Evolutionary conservation across 2,797 vertebrate species (phyloP).

Genomic region (Synaphobranchus kaupii): DNA sequence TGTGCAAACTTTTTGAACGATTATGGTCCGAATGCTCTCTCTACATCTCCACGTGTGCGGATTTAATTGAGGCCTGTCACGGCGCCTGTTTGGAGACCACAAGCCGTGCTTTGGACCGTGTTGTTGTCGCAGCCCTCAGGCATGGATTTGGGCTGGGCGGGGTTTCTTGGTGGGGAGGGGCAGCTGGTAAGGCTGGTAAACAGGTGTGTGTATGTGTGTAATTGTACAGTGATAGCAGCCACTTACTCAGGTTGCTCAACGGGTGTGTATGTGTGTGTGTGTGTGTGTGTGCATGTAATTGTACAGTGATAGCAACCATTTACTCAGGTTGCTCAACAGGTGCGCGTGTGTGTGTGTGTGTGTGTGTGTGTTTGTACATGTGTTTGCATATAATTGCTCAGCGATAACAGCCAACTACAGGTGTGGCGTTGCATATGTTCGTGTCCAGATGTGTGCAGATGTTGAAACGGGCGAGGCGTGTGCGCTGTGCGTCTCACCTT

Average conservation of each 20-base stretch:
- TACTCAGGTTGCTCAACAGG: not conserved
- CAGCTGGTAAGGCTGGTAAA: too few species aligned
- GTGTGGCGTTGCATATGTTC: conserved; percentile 21
- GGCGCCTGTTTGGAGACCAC: not conserved
- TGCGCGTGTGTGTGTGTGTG: conserved; percentile 34
- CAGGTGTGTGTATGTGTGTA: conserved; percentile 36
- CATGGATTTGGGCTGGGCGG: not conserved
- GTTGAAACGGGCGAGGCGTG: conserved; percentile 19
- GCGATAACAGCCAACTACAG: not conserved
- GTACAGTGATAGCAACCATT: not conserved
- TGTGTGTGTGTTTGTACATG: not conserved
- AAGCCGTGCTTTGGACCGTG: not conserved
- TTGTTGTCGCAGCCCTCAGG: not conserved
- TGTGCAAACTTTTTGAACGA: conserved; percentile 44
- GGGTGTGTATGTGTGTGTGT: conserved; percentile 28
- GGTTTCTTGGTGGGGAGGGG: not conserved
- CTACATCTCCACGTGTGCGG: not conserved
- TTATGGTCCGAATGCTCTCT: not conserved
- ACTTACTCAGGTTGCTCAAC: too few species aligned
- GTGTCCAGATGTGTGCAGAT: conserved; percentile 27
- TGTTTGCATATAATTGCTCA: conserved; percentile 2
- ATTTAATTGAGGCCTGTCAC: not conserved
- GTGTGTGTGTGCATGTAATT: not conserved
- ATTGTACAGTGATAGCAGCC: too few species aligned
- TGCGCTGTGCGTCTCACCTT: conserved; percentile 6